Evolutionary conservation across 2,113 vertebrate species (phyloP), one percentile per base, ranked within the genome.

Genomic region (Ciconia boyciana): DNA sequence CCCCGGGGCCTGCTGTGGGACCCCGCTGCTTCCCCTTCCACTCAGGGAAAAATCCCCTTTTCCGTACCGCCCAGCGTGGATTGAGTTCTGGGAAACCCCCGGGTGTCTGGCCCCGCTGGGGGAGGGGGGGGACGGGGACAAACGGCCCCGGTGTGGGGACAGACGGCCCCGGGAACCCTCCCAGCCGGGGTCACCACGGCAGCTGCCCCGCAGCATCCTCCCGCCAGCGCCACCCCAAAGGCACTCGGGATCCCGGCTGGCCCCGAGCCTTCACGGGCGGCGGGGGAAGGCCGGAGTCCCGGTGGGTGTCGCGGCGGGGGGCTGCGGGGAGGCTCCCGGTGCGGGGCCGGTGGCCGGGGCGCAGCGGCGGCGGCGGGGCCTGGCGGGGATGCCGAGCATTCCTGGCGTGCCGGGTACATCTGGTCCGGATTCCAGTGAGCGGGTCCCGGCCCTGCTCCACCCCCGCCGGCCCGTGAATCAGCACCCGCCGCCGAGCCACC

Each of bases 371-470:
- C 78, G 48, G 92, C 85, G 89, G 85, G 87, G 94, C 77, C 95
- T 87, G 97, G 86, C 96, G 94, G 96, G 95, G 97, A 98, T 98
- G 98, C 98, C 97, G 94, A 98, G 98, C 99, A 99, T 99, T 99
- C 99, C 98, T 98, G 92, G 97, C 98, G 99, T 99, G 98, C 98
- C 98, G 99, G 98, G 98, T 99, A 98, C 99, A 99, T 99, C 99
- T 99, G 99, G 99, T 99, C 98, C 98, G 98, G 99, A 99, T 99
- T 99, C 99, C 99, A 98, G 98, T 96, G 97, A 93, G 98, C 87
- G 98, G 96, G 98, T 95, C 94, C 98, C 96, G 98, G 98, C 98
- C 97, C 98, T 98, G 98, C 98, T 98, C 97, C 96, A 98, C 97
- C 98, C 97, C 97, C 97, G 96, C 95, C 96, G 93, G 85, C 76